Percentiles rank a stretch among this genome's conserved stretches.
phyloP scores from a whole-genome alignment of 2,888 invertebrate genomes.

The Acanthopleura granulata region DNA sequence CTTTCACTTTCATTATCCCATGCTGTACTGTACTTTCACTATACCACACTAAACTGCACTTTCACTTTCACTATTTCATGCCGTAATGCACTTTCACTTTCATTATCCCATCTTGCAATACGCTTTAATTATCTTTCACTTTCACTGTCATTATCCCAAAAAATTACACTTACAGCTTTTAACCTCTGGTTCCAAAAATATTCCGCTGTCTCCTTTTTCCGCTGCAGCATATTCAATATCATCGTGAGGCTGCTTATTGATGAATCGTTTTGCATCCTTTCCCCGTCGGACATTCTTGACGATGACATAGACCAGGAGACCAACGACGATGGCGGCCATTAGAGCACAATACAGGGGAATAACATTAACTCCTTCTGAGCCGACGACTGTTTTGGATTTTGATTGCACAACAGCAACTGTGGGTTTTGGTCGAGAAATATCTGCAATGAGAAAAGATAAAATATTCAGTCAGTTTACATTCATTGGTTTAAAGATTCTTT shows the following conservation, averaged over 20 bases:
- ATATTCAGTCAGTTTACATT: too few species aligned
- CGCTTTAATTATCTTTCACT: too few species aligned
- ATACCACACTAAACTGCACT: too few species aligned
- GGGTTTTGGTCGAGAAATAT: constrained; percentile 11
- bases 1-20: too few species aligned
- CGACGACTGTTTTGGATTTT: constrained; percentile 12
- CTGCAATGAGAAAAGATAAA: not conserved
- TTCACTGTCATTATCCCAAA: not conserved
- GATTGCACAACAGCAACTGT: not conserved
- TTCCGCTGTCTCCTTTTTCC: constrained; percentile 55
- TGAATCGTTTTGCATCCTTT: constrained; percentile 45
- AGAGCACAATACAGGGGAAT: constrained; percentile 67
- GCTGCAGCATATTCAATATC: constrained; percentile 55
- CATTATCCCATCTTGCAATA: too few species aligned
- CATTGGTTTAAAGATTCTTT: too few species aligned
- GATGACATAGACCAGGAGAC: constrained; percentile 63
- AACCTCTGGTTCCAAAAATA: constrained; percentile 52
- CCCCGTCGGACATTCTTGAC: constrained; percentile 57
- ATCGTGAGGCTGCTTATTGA: constrained; percentile 46
- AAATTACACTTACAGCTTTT: constrained; percentile 20
- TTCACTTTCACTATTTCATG: too few species aligned
- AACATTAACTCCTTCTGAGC: constrained; percentile 43
- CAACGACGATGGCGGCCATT: constrained; percentile 62
- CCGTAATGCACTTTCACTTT: too few species aligned
- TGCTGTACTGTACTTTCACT: too few species aligned